Evolutionary conservation across 2,797 vertebrate species (phyloP).

Genomic region (Fistularia commersonii): DNA sequence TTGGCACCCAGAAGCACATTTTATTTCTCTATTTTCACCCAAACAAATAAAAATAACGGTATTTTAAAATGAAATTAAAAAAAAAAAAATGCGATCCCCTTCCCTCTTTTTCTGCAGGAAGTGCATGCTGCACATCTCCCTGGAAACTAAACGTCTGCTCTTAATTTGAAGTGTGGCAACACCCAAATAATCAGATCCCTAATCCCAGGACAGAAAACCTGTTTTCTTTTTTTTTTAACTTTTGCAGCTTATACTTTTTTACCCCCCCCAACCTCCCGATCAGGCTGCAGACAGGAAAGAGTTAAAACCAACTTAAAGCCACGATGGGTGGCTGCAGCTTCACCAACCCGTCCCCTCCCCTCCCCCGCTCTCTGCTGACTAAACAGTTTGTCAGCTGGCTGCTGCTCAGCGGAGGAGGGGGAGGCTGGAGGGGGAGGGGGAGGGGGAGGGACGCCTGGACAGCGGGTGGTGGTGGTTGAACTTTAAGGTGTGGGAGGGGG

Average conservation of each 20-base stretch:
- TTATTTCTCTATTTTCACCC: too few relatives aligned
- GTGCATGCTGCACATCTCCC: too few relatives aligned
- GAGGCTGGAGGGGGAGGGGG: constrained; percentile 38
- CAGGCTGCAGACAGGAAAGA: background rate
- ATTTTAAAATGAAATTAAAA: too few relatives aligned
- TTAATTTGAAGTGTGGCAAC: background rate
- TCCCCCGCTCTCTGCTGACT: constrained; percentile 70
- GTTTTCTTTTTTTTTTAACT: too few relatives aligned
- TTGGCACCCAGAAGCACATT: too few relatives aligned
- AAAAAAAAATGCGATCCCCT: too few relatives aligned
- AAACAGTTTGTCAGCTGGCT: constrained; percentile 83
- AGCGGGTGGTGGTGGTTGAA: too few relatives aligned
- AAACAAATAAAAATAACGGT: too few relatives aligned
- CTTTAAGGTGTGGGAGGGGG: too few relatives aligned
- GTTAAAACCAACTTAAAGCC: background rate
- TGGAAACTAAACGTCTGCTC: too few relatives aligned
- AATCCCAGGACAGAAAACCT: too few relatives aligned
- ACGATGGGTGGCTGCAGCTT: constrained; percentile 11
- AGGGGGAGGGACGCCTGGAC: constrained; percentile 13
- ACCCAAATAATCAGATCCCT: background rate
- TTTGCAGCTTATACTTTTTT: background rate
- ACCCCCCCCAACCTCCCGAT: background rate
- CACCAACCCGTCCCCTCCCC: background rate
- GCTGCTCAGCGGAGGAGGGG: constrained; percentile 18
- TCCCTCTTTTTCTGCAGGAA: too few relatives aligned